Conservation (phyloP, 2,797 vertebrate genomes). For the Sandelia bainsii region DNA sequence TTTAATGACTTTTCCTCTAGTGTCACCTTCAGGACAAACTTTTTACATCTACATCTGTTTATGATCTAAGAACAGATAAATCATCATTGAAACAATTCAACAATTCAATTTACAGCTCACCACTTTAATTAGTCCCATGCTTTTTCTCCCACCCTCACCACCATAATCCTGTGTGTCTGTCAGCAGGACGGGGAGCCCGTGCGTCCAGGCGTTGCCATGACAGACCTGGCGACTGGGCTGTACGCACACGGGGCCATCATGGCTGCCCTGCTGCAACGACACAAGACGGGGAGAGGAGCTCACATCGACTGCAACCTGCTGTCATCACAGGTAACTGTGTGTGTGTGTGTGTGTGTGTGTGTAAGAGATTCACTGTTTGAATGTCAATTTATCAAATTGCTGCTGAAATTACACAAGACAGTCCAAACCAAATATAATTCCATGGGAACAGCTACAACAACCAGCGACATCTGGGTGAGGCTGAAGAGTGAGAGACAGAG, state of each 20-base stretch:
- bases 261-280: conserved; percentile 91
- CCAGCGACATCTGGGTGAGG: too few relatives aligned
- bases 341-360: neutral
- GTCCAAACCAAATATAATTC: too few relatives aligned
- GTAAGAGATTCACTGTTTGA: too few relatives aligned
- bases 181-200: conserved; percentile 91
- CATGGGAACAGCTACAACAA: too few relatives aligned
- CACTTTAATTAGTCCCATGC: too few relatives aligned
- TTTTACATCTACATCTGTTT: neutral
- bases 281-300: conserved; percentile 87
- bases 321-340: conserved; percentile 89
- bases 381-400: too few relatives aligned
- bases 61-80: neutral
- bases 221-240: conserved; percentile 94
- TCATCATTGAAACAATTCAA: too few relatives aligned
- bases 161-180: conserved; percentile 27
- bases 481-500: too few relatives aligned
- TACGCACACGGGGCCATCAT: conserved; percentile 92
- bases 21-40: neutral
- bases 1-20: neutral
- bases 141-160: too few relatives aligned
- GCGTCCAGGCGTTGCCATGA: conserved; percentile 94
- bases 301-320: conserved; percentile 96
- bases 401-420: too few relatives aligned
- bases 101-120: too few relatives aligned